Base-by-base conservation (phyloP, 2,797 vertebrate genomes). In the Chelonia mydas region DNA sequence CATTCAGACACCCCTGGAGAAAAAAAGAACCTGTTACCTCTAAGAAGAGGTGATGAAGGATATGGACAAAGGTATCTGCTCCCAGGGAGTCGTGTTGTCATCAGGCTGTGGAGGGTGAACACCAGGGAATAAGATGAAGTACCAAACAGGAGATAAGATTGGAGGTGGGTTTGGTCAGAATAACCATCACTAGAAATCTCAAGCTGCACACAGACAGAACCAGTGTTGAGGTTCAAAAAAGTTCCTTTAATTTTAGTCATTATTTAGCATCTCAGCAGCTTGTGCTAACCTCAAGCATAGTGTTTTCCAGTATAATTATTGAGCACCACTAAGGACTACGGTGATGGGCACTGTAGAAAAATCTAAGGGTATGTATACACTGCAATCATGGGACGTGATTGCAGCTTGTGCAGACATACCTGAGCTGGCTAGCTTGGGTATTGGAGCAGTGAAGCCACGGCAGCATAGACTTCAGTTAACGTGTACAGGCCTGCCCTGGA, bases 41-140 rank as follows among this genome's bases (percentile, higher is more conserved):
- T 87, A 57, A 96, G 89, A 13, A 84, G 84, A 95, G 94, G 7
- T 51, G 49, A 77, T 13, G 83, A 88, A 92, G n/a, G 33, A 5
- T 37, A 33, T 8, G 59, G 59, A 33, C 31, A n/a, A 65, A 65
- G 33, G 61, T n/a, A 33, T 19, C 68, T 72, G 21, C n/a, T 72
- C n/a, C 37, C n/a, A 23, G 37, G 68, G n/a, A 72, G 37, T 41
- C 41, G 21, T 72, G 68, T 72, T 72, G 37, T 41, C 68, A 72
- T 72, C 68, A 68, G n/a, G 28, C 27, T 81, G 55, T 1, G 9
- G 13, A 49, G 7, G 5, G 77, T 79, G 86, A 77, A 49, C 37
- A 23, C 19, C 28, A n/a, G 59, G n/a, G 86, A 51, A 54, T 2
- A 86, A 88, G n/a, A 45, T 57, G 49, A 80, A 76, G 33, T 91